A percentile compares a stretch with the other conserved stretches of the same genome.
phyloP scores from a whole-genome alignment of 2,113 vertebrate species.

The Heptranchias perlo region DNA sequence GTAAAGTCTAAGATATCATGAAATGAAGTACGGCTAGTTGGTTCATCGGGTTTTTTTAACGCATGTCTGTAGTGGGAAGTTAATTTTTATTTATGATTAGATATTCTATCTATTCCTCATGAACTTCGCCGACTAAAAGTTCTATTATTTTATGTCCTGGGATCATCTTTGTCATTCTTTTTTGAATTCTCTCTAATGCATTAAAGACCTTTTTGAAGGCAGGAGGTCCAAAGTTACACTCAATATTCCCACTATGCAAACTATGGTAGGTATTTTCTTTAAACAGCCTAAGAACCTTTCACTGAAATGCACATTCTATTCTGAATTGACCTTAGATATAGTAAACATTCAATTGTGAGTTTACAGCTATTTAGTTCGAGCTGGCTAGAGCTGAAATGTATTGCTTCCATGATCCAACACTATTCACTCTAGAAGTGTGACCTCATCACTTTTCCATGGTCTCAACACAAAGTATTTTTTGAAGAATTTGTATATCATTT shows the following conservation, averaged over 20 bases:
- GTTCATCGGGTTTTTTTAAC: not conserved
- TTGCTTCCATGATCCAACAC: not conserved
- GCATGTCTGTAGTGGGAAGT: not conserved
- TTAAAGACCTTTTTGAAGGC: not conserved
- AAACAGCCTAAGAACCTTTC: not conserved
- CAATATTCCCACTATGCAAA: not conserved
- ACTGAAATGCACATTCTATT: not conserved
- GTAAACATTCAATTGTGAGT: not conserved
- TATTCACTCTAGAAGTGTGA: not conserved
- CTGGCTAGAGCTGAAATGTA: not conserved
- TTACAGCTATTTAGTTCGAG: not conserved
- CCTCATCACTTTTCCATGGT: not conserved
- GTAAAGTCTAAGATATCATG: not conserved
- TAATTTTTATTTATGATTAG: not conserved
- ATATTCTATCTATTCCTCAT: not conserved
- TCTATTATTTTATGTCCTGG: not conserved
- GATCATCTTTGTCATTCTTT: not conserved
- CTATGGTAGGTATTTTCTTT: not conserved
- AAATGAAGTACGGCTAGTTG: not conserved
- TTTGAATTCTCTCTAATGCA: not conserved
- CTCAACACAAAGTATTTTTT: not conserved
- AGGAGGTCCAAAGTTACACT: not conserved
- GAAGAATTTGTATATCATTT: not conserved
- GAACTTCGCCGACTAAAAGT: not conserved
- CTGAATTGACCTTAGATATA: not conserved